Evolutionary conservation across 2,797 vertebrate species (phyloP), one percentile per base, ranked within the genome.

Genomic region (Chromobotia macracanthus): DNA sequence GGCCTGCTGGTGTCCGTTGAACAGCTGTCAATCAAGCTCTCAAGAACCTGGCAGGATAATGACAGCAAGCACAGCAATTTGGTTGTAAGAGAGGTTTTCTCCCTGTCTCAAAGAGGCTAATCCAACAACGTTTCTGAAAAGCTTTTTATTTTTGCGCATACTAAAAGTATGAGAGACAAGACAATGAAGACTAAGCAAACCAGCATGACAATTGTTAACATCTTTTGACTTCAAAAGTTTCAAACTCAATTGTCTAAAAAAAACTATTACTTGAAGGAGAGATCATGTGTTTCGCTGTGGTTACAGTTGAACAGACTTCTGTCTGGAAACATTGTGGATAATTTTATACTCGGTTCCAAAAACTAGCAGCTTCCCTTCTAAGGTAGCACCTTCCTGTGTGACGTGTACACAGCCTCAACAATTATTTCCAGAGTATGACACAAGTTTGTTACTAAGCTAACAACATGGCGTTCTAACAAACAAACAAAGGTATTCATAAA

Each of bases 11-110:
- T 77, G 85, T 86, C 80, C 82, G 78, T 78, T 90, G 88, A 88
- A 87, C 87, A 89, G 79, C 86, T 90, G 91, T 93, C 93, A 93
- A 90, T 94, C 92, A 94, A 90, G 87, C 77, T 86, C 85, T 79
- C 19, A 69, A 91, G 86, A 82, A 80, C 87, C 88, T 89, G 90
- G 86, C 89, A 87, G 86, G 85, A 87, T 82, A 71, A 21, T 68
- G 89, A 89, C 60, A 1, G 74, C 81, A 86, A 84, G 89, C 84
- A 86, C 82, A 86, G 88, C 55, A 65, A 77, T 83, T 85, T 84
- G 81, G 80, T 85, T 88, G 84, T 87, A 68, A n/a, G n/a, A 63
- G 65, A 15, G 55, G 63, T 53, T 70, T 60, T 77, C 31, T 78
- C 41, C 38, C 16, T 58, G 71, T 70, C 76, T 71, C 44, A 71